Evolutionary conservation across 2,797 vertebrate species (phyloP).

Genomic region (Enteromius unitaeniatus): DNA sequence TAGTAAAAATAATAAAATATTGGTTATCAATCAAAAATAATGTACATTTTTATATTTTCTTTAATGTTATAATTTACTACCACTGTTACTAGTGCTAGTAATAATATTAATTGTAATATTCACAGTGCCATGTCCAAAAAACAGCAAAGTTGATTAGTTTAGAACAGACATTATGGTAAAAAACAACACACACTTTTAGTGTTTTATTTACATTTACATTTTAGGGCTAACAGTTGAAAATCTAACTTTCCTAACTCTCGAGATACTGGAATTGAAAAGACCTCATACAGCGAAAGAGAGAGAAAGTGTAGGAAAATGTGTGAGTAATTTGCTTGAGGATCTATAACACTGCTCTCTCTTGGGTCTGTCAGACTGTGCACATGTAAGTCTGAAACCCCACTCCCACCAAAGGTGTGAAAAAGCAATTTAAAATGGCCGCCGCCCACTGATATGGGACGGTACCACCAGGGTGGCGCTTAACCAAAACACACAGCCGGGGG

Average conservation of each 20-base stretch:
- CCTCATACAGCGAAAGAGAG: neutral
- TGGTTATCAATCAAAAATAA: neutral
- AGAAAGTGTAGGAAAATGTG: slow-evolving; percentile 38
- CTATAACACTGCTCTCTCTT: slow-evolving; percentile 25
- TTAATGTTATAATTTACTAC: neutral
- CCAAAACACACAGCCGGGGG: slow-evolving; percentile 48
- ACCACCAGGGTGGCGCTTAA: slow-evolving; percentile 39
- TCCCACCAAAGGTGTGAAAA: slow-evolving; percentile 52
- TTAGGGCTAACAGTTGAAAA: slow-evolving; percentile 4
- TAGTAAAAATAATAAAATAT: neutral
- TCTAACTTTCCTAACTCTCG: slow-evolving; percentile 21
- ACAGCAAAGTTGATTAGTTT: neutral
- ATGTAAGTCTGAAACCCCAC: slow-evolving; percentile 30
- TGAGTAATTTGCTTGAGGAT: slow-evolving; percentile 35
- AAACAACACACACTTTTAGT: neutral
- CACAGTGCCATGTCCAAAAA: neutral
- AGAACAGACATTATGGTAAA: neutral
- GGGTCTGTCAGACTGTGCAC: slow-evolving; percentile 26
- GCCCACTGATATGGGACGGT: slow-evolving; percentile 45
- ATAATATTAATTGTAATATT: neutral
- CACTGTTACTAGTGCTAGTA: neutral
- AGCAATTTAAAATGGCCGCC: slow-evolving; percentile 49
- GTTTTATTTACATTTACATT: neutral
- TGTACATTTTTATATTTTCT: neutral
- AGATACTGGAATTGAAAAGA: slow-evolving; percentile 5